Evolutionary conservation across 2,113 vertebrate species (phyloP), one percentile per base, ranked within the genome.

Genomic region (Empidonax traillii): DNA sequence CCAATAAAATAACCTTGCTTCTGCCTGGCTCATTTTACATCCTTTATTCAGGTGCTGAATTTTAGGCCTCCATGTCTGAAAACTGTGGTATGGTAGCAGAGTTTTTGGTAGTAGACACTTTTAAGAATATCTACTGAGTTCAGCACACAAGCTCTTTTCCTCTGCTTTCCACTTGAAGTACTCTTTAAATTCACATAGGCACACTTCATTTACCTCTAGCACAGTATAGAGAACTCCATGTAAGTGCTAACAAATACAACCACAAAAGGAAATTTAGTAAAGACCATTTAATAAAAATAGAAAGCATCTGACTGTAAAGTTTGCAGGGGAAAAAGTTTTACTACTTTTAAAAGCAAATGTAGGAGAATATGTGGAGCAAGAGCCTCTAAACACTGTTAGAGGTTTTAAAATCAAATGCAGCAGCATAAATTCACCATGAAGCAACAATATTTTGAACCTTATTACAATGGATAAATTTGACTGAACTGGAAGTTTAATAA

Each of bases 1-100:
- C 39, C 10, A 59, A 55, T 41, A 59, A 63, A 74, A 67, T 51
- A 0, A 7, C n/a, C 14, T 82, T 0, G 0, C n/a, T 85, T 28
- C 9, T 47, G 4, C 23, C 12, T 67, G 52, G 10, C 4, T 81
- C 44, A 35, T 77, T 74, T 93, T 55, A 23, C 6, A 63, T 63
- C 5, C 12, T 75, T 81, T 82, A 35, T 89, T 90, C 28, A 62
- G 17, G 37, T 91, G 20, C 37, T 35, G 74, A 63, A 75, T 23
- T 90, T 94, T 35, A 76, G 33, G 27, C 18, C 28, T 63, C 19
- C 3, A 0, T 18, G 5, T 77, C 33, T 62, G 51, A 94, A 80
- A 86, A 33, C 35, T 80, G 14, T 68, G 24, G 13, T 52, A n/a
- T 41, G 25, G 10, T 56, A 49, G 49, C 17, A 61, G 33, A 86